phyloP scores from a whole-genome alignment of 1,140 invertebrate genomes.

The Diprion similis region DNA sequence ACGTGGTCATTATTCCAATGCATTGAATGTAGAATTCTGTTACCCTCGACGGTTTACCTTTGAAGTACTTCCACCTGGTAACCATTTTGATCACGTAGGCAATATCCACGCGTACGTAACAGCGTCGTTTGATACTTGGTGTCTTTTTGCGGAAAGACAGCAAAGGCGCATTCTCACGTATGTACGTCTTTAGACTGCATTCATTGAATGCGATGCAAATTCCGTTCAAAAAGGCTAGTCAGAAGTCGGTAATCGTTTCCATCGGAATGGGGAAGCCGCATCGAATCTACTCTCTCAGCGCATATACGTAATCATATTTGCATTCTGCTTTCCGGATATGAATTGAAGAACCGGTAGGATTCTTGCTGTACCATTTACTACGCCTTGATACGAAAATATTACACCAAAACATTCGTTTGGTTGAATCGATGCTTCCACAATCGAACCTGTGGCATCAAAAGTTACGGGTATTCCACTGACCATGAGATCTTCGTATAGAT shows the following conservation, averaged over 20 bases:
- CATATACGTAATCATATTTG: conserved; percentile 22
- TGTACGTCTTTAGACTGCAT: not conserved
- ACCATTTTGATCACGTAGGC: conserved; percentile 16
- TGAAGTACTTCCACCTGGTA: conserved; percentile 11
- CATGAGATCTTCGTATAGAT: conserved; percentile 14
- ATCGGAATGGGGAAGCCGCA: conserved; percentile 18
- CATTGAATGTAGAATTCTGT: conserved; percentile 17
- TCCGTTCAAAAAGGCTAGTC: conserved; percentile 22
- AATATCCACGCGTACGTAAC: conserved; percentile 15
- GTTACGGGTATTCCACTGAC: conserved; percentile 13
- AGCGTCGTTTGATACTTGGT: not conserved
- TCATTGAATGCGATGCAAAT: conserved; percentile 24
- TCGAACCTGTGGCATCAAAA: conserved; percentile 25
- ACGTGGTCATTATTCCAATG: conserved; percentile 8
- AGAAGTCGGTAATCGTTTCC: conserved; percentile 23
- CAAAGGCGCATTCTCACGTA: not conserved
- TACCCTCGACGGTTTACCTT: not conserved
- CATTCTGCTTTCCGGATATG: conserved; percentile 26
- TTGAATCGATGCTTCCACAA: conserved; percentile 15
- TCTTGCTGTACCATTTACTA: conserved; percentile 10
- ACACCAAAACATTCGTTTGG: conserved; percentile 12
- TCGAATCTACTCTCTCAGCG: conserved; percentile 23
- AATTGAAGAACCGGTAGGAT: conserved; percentile 23
- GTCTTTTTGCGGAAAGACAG: not conserved
- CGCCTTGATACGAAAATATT: conserved; percentile 24